Percentiles rank a stretch among this genome's conserved stretches.
Conservation (phyloP, 1,140 invertebrate genomes). For the Sminthurinus signatus region DNA sequence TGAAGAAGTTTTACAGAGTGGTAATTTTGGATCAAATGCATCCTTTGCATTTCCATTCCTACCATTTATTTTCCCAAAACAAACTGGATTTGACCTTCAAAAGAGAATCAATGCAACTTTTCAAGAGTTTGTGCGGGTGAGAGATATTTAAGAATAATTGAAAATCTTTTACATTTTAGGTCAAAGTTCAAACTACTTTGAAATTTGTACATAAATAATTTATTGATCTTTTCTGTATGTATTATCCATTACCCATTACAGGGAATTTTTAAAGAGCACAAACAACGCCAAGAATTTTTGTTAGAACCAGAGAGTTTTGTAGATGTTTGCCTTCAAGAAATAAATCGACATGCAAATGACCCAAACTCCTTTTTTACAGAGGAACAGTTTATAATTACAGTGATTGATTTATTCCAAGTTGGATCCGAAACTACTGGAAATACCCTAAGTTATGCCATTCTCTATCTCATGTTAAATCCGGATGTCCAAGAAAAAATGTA, state of each 20-base stretch:
- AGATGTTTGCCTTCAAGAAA: constrained; percentile 14
- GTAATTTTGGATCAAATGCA: neutral
- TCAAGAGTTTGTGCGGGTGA: neutral
- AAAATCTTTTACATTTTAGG: neutral
- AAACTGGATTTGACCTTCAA: neutral
- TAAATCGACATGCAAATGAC: neutral
- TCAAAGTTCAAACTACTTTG: neutral
- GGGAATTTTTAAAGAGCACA: neutral
- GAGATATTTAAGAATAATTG: neutral
- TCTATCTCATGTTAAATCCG: constrained; percentile 66
- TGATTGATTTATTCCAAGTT: constrained; percentile 51
- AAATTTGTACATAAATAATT: neutral
- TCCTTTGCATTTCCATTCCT: neutral
- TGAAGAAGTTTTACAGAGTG: constrained; percentile 2
- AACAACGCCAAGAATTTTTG: neutral
- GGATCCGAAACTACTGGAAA: constrained; percentile 75
- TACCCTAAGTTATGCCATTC: constrained; percentile 66
- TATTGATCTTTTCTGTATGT: neutral
- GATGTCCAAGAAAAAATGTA: constrained; percentile 71
- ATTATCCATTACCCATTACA: neutral
- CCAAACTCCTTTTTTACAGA: neutral
- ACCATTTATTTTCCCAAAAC: neutral
- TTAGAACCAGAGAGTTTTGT: constrained; percentile 10
- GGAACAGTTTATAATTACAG: constrained; percentile 7
- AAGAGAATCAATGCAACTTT: neutral